These are phyloP conservation scores for Anolis sagrei DNA, from an alignment of 2,113 vertebrate genomes.

Conservation along the genomic window DNA sequence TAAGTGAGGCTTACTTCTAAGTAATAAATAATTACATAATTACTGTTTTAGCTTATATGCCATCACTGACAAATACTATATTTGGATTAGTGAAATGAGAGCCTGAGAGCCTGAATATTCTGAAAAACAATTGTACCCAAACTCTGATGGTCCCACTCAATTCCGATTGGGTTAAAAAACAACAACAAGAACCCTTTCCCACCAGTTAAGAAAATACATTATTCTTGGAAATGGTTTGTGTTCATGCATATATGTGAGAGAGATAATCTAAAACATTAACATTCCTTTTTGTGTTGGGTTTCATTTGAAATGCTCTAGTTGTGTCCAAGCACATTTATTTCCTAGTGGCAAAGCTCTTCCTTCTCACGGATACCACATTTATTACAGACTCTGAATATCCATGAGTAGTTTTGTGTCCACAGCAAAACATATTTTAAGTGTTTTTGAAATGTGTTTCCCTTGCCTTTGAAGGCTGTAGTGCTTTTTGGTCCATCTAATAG, in stretches of 20 bases:
- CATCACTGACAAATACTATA: neutral
- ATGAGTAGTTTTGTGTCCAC: neutral
- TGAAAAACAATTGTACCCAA: neutral
- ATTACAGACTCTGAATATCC: neutral
- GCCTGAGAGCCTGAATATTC: neutral
- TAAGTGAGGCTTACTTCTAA: neutral
- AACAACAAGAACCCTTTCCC: neutral
- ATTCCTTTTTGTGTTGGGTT: neutral
- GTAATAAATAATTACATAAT: neutral
- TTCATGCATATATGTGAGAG: neutral
- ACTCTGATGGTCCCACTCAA: neutral
- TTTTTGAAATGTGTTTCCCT: neutral
- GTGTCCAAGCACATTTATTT: neutral
- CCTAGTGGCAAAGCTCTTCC: neutral
- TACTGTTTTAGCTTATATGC: neutral
- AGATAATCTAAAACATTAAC: neutral
- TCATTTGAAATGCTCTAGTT: neutral
- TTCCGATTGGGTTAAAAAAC: neutral
- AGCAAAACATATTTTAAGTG: neutral
- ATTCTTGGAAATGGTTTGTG: too few relatives aligned
- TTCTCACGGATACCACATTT: neutral
- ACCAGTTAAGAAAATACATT: neutral
- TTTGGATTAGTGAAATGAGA: neutral
- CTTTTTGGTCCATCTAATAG: neutral
- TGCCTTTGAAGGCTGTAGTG: neutral